Percentiles rank a stretch among this genome's conserved stretches.
Conservation (phyloP, 2,113 vertebrate genomes). For the Cyanocitta stelleri region DNA sequence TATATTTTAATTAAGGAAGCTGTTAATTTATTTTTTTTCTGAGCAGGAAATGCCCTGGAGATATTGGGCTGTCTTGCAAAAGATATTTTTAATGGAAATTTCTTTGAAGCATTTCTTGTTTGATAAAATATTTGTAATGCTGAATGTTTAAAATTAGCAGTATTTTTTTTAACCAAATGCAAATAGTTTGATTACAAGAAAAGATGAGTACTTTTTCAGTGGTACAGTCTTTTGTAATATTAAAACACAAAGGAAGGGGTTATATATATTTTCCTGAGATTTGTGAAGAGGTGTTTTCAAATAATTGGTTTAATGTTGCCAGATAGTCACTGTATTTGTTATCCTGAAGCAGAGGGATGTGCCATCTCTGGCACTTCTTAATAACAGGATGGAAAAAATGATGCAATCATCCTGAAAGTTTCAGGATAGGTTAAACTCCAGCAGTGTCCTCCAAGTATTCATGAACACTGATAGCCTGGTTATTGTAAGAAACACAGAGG, state of each 20-base stretch:
- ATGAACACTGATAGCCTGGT: not conserved
- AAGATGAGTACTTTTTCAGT: not conserved
- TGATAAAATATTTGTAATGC: not conserved
- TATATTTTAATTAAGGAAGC: slow-evolving; percentile 62
- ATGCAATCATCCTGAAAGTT: not conserved
- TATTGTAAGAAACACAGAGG: not conserved
- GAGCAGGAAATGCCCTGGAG: slow-evolving; percentile 34
- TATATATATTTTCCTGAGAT: not conserved
- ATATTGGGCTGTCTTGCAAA: not conserved
- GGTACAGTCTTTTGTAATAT: not conserved
- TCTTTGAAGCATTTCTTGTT: slow-evolving; percentile 5
- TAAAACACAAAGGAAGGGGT: not conserved
- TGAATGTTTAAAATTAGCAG: not conserved
- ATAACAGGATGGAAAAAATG: not conserved
- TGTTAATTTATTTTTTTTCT: not conserved
- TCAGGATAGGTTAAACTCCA: not conserved
- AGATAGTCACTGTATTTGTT: not conserved
- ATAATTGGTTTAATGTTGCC: not conserved
- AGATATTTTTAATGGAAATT: slow-evolving; percentile 11
- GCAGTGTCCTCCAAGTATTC: not conserved
- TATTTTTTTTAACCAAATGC: not conserved
- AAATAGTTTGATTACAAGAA: not conserved
- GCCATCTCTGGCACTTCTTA: not conserved
- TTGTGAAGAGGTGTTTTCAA: not conserved
- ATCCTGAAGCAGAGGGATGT: not conserved